Conservation (phyloP, 2,888 invertebrate species). For the Cryptophagus acutangulus region DNA sequence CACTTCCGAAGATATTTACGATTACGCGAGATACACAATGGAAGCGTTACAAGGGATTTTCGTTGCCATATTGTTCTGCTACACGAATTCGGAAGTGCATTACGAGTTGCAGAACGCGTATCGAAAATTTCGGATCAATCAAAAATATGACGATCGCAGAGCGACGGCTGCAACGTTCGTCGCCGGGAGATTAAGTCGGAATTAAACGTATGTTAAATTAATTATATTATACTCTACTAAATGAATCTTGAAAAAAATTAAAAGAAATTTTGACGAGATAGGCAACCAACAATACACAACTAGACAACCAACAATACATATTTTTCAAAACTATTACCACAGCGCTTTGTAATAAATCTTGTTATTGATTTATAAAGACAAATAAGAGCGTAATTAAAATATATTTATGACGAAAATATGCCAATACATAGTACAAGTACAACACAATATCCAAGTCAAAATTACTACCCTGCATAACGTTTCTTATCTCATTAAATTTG, state of each 20-base stretch:
- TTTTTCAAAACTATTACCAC: too few species aligned
- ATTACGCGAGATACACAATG: slow-evolving; percentile 55
- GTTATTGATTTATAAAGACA: too few species aligned
- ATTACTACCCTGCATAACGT: slow-evolving; percentile 60
- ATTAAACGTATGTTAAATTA: too few species aligned
- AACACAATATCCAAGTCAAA: slow-evolving; percentile 63
- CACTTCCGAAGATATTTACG: slow-evolving; percentile 54
- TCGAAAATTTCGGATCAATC: slow-evolving; percentile 3
- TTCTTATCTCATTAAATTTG: slow-evolving; percentile 57
- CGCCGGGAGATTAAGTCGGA: too few species aligned
- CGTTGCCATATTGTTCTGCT: slow-evolving; percentile 63
- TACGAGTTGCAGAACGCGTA: not conserved
- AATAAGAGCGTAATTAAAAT: too few species aligned
- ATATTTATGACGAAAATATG: too few species aligned
- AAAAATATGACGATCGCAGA: slow-evolving; percentile 19
- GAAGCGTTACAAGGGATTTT: slow-evolving; percentile 60
- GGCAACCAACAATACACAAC: too few species aligned
- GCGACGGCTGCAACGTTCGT: slow-evolving; percentile 32
- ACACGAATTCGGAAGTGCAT: slow-evolving; percentile 57
- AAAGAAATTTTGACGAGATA: too few species aligned
- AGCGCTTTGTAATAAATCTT: too few species aligned
- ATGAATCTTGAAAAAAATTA: too few species aligned
- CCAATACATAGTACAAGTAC: slow-evolving; percentile 46
- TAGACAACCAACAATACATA: too few species aligned
- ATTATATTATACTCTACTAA: too few species aligned